Evolutionary conservation across 2,113 vertebrate genomes (phyloP).

Genomic region (Orientallactaga bullata): DNA sequence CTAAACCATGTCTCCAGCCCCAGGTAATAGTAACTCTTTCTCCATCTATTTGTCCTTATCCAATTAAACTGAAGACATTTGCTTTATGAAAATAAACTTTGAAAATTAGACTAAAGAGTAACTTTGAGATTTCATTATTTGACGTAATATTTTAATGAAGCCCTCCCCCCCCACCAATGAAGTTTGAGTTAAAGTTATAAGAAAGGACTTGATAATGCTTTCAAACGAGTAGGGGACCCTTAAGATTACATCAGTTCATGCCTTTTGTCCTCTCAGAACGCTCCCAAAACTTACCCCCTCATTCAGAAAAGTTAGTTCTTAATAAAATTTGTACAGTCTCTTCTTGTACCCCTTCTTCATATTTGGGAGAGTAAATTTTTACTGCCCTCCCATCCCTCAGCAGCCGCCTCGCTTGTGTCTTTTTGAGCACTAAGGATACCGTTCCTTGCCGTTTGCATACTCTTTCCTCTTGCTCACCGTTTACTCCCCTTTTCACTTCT

Average conservation of each 20-base stretch:
- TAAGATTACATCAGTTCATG: background rate
- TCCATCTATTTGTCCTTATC: background rate
- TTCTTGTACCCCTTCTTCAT: background rate
- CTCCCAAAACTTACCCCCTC: background rate
- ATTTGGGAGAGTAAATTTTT: background rate
- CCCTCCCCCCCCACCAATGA: background rate
- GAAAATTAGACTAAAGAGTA: constrained; percentile 54
- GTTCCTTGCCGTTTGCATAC: background rate
- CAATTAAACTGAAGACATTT: constrained; percentile 54
- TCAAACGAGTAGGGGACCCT: constrained; percentile 29
- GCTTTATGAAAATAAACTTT: constrained; percentile 61
- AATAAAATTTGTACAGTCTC: background rate
- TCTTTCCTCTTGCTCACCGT: background rate
- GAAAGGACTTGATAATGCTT: constrained; percentile 11
- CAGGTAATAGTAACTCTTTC: constrained; percentile 46
- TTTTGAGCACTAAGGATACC: background rate
- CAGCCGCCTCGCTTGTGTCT: background rate
- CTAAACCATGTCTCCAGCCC: no score
- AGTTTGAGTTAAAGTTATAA: constrained; percentile 31
- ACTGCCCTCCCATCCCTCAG: background rate
- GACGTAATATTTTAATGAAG: constrained; percentile 45
- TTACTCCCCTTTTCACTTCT: background rate
- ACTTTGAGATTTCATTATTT: constrained; percentile 46
- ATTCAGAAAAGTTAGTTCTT: background rate
- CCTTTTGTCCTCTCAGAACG: background rate